Evolutionary conservation across 1,140 invertebrate genomes (phyloP).

Genomic region (Bombus soroeensis): DNA sequence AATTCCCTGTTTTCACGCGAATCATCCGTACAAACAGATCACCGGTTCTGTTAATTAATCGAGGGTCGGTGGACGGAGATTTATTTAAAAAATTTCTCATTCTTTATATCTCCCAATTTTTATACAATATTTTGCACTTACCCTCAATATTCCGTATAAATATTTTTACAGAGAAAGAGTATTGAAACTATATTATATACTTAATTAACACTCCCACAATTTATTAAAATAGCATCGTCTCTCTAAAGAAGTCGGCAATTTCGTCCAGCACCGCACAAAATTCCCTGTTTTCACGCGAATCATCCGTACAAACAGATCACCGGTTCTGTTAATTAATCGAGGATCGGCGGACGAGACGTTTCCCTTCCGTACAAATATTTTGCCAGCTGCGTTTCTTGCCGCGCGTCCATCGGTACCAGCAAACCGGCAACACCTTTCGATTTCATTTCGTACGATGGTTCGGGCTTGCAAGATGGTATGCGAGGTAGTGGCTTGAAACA

Average conservation of each 20-base stretch:
- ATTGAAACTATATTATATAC: too few relatives aligned
- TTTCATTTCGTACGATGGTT: constrained; percentile 65
- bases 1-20: not conserved
- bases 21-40: not conserved
- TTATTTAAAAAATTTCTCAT: too few relatives aligned
- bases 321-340: constrained; percentile 25
- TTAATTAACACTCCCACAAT: too few relatives aligned
- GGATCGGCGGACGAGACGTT: constrained; percentile 9
- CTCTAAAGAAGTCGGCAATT: not conserved
- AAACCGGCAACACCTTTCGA: constrained; percentile 59
- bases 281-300: not conserved
- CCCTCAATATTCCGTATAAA: too few relatives aligned
- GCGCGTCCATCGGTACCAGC: constrained; percentile 3
- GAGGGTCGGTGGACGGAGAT: not conserved
- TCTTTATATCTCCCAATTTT: too few relatives aligned
- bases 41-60: constrained; percentile 23
- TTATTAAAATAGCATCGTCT: not conserved
- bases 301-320: not conserved
- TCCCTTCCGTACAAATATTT: constrained; percentile 58
- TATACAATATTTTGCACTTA: too few relatives aligned
- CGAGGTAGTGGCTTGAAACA: constrained; percentile 31
- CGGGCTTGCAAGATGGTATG: constrained; percentile 73
- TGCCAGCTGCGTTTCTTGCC: constrained; percentile 63
- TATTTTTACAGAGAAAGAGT: too few relatives aligned
- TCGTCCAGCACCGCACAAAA: not conserved